phyloP scores from a whole-genome alignment of 2,888 invertebrate genomes.

The Acrobeloides nanus region DNA sequence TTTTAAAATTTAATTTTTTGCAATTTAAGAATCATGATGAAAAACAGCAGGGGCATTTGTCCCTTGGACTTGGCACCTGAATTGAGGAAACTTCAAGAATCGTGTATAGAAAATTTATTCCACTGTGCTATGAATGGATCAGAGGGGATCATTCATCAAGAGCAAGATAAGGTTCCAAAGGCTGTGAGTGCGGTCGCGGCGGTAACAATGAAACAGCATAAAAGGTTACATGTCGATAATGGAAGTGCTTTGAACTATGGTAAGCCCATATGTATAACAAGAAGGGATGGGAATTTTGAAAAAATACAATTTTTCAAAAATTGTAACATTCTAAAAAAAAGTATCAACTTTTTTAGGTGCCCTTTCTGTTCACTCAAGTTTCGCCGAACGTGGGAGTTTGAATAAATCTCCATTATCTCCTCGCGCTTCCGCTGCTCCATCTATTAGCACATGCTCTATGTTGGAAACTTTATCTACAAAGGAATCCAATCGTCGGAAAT shows the following conservation, averaged over 20 bases:
- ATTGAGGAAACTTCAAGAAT: conserved; percentile 58
- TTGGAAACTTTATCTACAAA: conserved; percentile 33
- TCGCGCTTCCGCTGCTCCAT: conserved; percentile 51
- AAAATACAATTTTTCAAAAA: no score
- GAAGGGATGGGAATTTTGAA: no score
- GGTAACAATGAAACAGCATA: conserved; percentile 28
- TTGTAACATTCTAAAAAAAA: not conserved
- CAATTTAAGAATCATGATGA: conserved; percentile 43
- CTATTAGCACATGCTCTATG: conserved; percentile 47
- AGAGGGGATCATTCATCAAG: conserved; percentile 17
- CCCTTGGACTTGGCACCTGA: conserved; percentile 60
- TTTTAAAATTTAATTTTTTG: conserved; percentile 2
- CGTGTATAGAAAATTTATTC: conserved; percentile 52
- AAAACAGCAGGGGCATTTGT: conserved; percentile 59
- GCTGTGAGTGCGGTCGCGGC: conserved; percentile 16
- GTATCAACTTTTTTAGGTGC: not conserved
- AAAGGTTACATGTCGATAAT: conserved; percentile 39
- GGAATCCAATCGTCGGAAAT: conserved; percentile 39
- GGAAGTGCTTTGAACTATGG: no score
- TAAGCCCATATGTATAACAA: no score
- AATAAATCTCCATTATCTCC: conserved; percentile 48
- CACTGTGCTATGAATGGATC: conserved; percentile 23
- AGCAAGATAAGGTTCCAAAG: conserved; percentile 10
- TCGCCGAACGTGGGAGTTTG: conserved; percentile 25
- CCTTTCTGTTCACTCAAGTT: conserved; percentile 15